phyloP scores from a whole-genome alignment of 2,888 invertebrate genomes.

The Apamea crenata region DNA sequence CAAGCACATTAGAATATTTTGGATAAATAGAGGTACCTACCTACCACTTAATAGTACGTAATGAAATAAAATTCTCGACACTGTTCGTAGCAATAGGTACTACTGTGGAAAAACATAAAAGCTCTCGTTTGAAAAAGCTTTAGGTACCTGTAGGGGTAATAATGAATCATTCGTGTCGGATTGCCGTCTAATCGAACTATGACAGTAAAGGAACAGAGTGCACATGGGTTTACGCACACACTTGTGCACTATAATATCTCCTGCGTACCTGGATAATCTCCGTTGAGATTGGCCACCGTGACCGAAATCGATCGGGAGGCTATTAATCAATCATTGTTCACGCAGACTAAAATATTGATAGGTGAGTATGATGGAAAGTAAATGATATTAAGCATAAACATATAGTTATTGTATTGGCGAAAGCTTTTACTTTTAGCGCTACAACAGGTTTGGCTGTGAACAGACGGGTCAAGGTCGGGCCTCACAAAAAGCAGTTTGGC shows the following conservation, averaged over 20 bases:
- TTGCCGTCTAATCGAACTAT: no score
- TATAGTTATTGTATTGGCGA: conserved; percentile 76
- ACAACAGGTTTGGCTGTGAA: conserved; percentile 82
- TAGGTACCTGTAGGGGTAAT: background rate
- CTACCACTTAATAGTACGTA: no score
- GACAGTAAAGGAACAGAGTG: no score
- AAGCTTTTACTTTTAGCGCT: conserved; percentile 86
- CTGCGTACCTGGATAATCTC: no score
- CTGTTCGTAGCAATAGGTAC: background rate
- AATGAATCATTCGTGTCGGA: background rate
- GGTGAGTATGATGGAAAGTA: conserved; percentile 40
- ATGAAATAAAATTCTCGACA: background rate
- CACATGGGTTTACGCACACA: no score
- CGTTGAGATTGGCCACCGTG: no score
- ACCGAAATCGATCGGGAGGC: no score
- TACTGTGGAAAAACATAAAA: background rate
- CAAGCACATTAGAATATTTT: background rate
- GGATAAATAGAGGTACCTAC: background rate
- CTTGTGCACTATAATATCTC: no score
- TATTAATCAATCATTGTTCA: background rate
- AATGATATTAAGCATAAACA: conserved; percentile 37
- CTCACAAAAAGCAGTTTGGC: conserved; percentile 82
- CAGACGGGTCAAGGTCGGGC: conserved; percentile 85
- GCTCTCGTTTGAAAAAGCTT: background rate
- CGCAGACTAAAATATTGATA: background rate